These are phyloP conservation scores for Neodontobutis hainanensis DNA, from an alignment of 2,113 vertebrate genomes.

Conservation along the genomic window DNA sequence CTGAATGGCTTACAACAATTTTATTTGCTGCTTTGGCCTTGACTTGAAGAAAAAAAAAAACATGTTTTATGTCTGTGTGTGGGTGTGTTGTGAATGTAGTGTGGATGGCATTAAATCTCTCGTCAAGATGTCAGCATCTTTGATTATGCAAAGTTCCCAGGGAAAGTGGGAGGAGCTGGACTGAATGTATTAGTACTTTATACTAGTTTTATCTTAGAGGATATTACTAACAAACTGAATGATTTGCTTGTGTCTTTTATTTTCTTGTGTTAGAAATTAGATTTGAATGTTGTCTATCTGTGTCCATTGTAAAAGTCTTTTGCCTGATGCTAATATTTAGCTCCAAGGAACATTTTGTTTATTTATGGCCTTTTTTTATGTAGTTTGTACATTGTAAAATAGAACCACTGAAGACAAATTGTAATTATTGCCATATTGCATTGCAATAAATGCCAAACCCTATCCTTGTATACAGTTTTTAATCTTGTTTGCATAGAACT, in stretches of 20 bases:
- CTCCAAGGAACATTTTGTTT: slow-evolving; percentile 95
- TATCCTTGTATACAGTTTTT: slow-evolving; percentile 34
- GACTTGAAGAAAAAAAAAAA: slow-evolving; percentile 61
- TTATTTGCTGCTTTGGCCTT: slow-evolving; percentile 67
- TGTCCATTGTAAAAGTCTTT: slow-evolving; percentile 62
- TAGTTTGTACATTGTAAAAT: slow-evolving; percentile 99
- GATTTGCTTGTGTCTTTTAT: slow-evolving; percentile 33
- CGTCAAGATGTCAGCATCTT: slow-evolving; percentile 69
- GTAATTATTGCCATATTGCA: slow-evolving; percentile 83
- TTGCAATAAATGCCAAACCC: slow-evolving; percentile 91
- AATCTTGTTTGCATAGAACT: slow-evolving; percentile 12
- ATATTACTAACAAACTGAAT: slow-evolving; percentile 63
- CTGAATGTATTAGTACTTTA: slow-evolving; percentile 92
- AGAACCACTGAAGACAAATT: slow-evolving; percentile 85
- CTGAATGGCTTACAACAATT: slow-evolving; percentile 66
- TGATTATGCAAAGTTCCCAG: slow-evolving; percentile 90
- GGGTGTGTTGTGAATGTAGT: slow-evolving; percentile 13
- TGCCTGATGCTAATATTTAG: slow-evolving; percentile 83
- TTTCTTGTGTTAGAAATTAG: slow-evolving; percentile 49
- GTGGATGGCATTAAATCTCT: slow-evolving; percentile 49
- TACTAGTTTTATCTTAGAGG: slow-evolving; percentile 79
- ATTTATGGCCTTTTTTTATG: slow-evolving; percentile 99
- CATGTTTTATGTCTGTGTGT: slow-evolving; percentile 39
- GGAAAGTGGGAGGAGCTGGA: slow-evolving; percentile 73
- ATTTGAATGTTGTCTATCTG: slow-evolving; percentile 73